Base-by-base conservation (phyloP, 2,113 vertebrate species). In the Conger conger region DNA sequence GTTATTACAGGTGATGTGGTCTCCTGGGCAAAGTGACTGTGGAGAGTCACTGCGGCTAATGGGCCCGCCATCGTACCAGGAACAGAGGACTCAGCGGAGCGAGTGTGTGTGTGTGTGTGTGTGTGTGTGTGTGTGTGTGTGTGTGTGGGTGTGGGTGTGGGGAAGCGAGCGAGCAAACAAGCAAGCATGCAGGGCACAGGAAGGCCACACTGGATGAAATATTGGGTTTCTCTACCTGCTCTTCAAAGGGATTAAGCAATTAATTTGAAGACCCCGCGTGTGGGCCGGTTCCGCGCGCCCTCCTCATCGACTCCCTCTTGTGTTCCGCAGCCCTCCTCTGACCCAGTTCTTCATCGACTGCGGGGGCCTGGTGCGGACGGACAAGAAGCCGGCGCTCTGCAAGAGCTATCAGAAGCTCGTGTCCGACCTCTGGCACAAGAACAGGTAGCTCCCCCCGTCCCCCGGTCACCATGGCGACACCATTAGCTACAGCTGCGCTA, bases 321-420 rank as follows among this genome's bases (percentile, higher is more conserved):
- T 79, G 63, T 79, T 76, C 87, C 86, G 95, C 90, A 99, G 98
- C 89, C 98, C 98, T 16, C 98, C 98, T 36, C 91, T 99, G 93
- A 99, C 97, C 0, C 96, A 98, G 84, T 99, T 98, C 91, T 99
- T 99, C 89, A 94, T 99, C 53, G 97, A 99, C 89, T 99, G 98
- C 1, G 97, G 97, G 35, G 96, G 95, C 87, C 92, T 99, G 88
- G 97, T 97, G 77, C 95, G 96, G 88, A 99, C 98, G 1, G 98
- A 99, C 93, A 99, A 99, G 95, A 99, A 99, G 91, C 98, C 98
- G 0, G 98, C 97, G 1, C 97, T 99, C 87, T 99, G 97, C 91
- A 99, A 97, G 95, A 99, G 97, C 94, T 99, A 99, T 90, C 98
- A 99, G 93, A 99, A 99, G 89, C 96, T 99, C 13, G 97, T 99